Conservation (phyloP, 2,797 vertebrate species). For the Peromyscus attwateri region DNA sequence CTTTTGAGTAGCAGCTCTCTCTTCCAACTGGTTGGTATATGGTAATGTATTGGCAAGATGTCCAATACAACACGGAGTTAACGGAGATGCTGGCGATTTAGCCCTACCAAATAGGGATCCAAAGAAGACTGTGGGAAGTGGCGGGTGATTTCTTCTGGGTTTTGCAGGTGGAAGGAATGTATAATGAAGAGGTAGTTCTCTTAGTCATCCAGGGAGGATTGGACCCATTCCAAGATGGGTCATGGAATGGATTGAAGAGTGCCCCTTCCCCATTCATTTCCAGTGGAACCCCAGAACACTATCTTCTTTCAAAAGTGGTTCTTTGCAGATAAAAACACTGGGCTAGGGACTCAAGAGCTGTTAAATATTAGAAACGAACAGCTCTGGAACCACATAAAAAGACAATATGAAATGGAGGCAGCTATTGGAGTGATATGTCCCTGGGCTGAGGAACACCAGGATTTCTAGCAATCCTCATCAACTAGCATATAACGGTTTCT, state of each 20-base stretch:
- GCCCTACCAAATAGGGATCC: neutral
- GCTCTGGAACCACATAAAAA: neutral
- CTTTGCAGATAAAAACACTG: neutral
- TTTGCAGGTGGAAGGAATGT: neutral
- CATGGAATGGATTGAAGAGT: neutral
- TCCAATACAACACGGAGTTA: neutral
- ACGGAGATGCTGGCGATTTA: neutral
- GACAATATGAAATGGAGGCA: neutral
- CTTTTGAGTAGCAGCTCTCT: neutral
- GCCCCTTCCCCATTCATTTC: neutral
- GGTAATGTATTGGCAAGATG: neutral
- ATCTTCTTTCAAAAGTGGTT: conserved; percentile 27
- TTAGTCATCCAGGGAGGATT: neutral
- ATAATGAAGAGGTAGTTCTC: neutral
- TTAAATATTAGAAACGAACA: neutral
- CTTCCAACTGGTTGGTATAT: neutral
- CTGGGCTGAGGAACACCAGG: neutral
- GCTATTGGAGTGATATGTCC: neutral
- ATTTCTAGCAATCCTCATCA: neutral
- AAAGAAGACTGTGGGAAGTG: neutral
- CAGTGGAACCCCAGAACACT: neutral
- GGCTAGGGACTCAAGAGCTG: neutral
- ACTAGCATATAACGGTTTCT: neutral
- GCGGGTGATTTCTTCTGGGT: neutral
- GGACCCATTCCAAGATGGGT: neutral